A percentile compares a stretch with the other conserved stretches of the same genome.
These are phyloP conservation scores for Lasioglossum baleicum DNA, from an alignment of 1,140 invertebrate genomes.

Conservation along the genomic window DNA sequence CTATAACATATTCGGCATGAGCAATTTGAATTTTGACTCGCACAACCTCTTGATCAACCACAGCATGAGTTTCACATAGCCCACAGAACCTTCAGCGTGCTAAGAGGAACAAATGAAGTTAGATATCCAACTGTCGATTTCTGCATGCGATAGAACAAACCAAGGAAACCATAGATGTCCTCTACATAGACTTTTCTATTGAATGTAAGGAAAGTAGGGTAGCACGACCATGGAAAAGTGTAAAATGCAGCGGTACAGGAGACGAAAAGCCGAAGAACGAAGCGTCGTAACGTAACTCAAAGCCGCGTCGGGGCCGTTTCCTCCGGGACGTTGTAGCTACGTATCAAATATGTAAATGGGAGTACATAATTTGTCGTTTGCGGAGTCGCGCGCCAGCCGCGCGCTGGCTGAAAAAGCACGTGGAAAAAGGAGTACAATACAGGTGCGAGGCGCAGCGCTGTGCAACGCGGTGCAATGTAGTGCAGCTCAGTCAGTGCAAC, in stretches of 20 bases:
- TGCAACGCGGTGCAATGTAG: no score
- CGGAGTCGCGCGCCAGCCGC: constrained; percentile 11
- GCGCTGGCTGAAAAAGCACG: constrained; percentile 19
- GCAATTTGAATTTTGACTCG: no score
- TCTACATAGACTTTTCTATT: no score
- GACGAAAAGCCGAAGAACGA: constrained; percentile 4
- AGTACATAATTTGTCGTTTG: constrained; percentile 69
- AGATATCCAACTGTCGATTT: no score
- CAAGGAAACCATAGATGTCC: no score
- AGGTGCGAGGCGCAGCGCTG: background rate
- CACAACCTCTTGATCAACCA: no score
- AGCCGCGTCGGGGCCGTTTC: constrained; percentile 44
- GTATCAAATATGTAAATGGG: constrained; percentile 72
- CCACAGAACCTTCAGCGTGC: no score
- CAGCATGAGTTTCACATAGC: no score
- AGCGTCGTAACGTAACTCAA: constrained; percentile 62
- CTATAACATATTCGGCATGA: no score
- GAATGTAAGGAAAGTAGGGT: no score
- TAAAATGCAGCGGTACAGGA: background rate
- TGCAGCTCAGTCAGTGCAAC: background rate
- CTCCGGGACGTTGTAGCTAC: constrained; percentile 60
- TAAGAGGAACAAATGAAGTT: no score
- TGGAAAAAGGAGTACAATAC: constrained; percentile 60
- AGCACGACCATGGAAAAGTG: background rate
- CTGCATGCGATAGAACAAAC: no score